A percentile compares a stretch with the other conserved stretches of the same genome.
These are phyloP conservation scores for Macrocentrus cingulum DNA, from an alignment of 1,140 invertebrate genomes.

Conservation along the genomic window DNA sequence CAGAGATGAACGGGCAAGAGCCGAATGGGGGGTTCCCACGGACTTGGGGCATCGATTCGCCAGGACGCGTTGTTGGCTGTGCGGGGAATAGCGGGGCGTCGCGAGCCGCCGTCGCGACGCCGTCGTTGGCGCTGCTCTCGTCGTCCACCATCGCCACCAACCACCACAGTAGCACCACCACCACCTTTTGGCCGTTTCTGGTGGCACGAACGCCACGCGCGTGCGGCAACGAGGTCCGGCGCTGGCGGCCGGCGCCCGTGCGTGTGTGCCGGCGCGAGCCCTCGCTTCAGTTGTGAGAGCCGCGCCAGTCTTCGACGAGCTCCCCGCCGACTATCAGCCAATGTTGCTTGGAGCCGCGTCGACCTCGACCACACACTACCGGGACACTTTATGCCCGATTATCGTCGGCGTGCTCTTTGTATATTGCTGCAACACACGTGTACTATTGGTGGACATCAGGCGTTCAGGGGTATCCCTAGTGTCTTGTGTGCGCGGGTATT, in stretches of 20 bases:
- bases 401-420: neutral
- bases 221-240: conserved; percentile 24
- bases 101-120: conserved; percentile 23
- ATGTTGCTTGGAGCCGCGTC: conserved; percentile 27
- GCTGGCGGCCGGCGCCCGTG: conserved; percentile 28
- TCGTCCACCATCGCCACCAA: conserved; percentile 2
- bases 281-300: conserved; percentile 32
- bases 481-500: too few relatives aligned
- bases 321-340: conserved; percentile 31
- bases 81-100: conserved; percentile 24
- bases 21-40: conserved; percentile 29
- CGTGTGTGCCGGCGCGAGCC: conserved; percentile 26
- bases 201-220: conserved; percentile 18
- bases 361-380: conserved; percentile 3
- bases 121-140: conserved; percentile 24
- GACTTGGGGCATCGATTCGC: conserved; percentile 33
- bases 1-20: conserved; percentile 10
- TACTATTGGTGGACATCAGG: too few relatives aligned
- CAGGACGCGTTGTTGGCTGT: conserved; percentile 31
- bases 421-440: neutral
- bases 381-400: conserved; percentile 15
- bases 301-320: conserved; percentile 34
- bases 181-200: conserved; percentile 9
- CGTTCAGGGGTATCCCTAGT: too few relatives aligned
- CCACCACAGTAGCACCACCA: conserved; percentile 14